Evolutionary conservation across 2,113 vertebrate species (phyloP), one percentile per base, ranked within the genome.

Genomic region (Patagioenas fasciata): DNA sequence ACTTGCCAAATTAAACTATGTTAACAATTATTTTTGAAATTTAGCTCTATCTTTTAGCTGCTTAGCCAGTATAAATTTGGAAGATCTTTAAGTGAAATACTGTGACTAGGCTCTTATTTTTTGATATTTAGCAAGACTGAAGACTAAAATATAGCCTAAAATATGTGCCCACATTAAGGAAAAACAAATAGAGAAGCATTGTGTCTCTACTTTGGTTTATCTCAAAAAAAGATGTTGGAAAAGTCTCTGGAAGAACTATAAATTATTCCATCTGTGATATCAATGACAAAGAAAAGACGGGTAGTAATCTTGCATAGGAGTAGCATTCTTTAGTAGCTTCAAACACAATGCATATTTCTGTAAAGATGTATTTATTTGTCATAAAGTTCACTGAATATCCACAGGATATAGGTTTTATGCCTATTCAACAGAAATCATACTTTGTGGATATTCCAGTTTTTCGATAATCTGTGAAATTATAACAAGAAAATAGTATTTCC

Each of bases 351-450:
- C 15, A 11, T 42, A 16, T 29, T 6, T 70, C 8, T 72, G 8
- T 47, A 77, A 86, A 69, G 9, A 17, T 14, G 5, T 48, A 58
- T 11, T 6, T n/a, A 10, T 28, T 72, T 88, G 15, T 23, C 9
- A 21, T 10, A 57, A 19, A 34, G 4, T 3, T 38, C 15, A 24
- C 13, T 80, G 40, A 75, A 48, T 50, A 48, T 0, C 5, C 13
- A 69, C 4, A 40, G 60, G 48, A 44, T 4, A 11, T 10, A 12
- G 1, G 0, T 0, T 14, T 61, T 82, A 48, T 8, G 36, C 15
- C 2, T 61, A 17, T 79, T 64, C 32, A 60, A 19, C 9, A 44
- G 26, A 15, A 89, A 53, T 36, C 0, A 0, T 28, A 14, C 1
- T 31, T 80, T 26, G 20, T 17, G 13, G 26, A 42, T 69, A 31